phyloP scores from a whole-genome alignment of 2,797 vertebrate genomes.

The Peromyscus attwateri region DNA sequence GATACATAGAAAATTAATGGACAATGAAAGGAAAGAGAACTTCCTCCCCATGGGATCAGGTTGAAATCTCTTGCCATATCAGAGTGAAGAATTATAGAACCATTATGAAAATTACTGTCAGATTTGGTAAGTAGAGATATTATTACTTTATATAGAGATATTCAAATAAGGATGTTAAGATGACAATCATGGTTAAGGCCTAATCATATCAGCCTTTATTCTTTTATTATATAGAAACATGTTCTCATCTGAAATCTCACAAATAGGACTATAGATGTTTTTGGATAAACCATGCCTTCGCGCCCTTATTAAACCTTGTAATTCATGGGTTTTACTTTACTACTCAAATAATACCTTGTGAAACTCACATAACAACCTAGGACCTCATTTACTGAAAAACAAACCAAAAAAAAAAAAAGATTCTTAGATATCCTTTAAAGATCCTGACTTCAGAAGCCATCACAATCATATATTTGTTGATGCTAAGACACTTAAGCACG shows the following conservation, averaged over 20 bases:
- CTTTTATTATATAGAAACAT: neutral
- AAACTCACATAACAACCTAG: neutral
- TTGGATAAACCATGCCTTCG: neutral
- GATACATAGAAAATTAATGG: neutral
- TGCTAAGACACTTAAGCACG: neutral
- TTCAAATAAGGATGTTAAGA: neutral
- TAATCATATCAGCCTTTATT: neutral
- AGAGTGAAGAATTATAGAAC: neutral
- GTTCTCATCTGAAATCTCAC: neutral
- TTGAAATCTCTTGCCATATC: neutral
- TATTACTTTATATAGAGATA: neutral
- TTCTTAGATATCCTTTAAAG: neutral
- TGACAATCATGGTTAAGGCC: neutral
- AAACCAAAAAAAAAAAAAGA: neutral
- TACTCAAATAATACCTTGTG: no score
- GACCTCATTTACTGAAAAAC: neutral
- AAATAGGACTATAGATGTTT: neutral
- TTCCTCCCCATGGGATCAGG: neutral
- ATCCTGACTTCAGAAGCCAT: neutral
- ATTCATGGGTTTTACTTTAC: neutral
- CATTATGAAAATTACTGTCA: neutral
- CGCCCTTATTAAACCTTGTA: neutral
- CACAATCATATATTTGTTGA: no score
- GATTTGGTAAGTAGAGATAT: neutral
- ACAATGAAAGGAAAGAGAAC: neutral